These are phyloP conservation scores for Aelia acuminata DNA, from an alignment of 2,888 invertebrate genomes.

Conservation along the genomic window DNA sequence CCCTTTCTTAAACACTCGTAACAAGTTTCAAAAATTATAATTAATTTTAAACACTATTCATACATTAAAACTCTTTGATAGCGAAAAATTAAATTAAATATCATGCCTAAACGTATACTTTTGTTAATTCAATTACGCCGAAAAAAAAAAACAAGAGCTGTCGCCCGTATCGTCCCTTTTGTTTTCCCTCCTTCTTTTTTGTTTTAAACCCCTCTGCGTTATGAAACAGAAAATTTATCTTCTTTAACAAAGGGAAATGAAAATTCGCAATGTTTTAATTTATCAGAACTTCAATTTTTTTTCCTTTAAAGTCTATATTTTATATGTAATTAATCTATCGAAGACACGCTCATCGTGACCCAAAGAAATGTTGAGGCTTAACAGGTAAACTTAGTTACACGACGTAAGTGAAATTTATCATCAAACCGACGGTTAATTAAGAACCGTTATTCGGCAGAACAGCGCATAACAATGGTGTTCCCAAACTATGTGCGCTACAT, in stretches of 20 bases:
- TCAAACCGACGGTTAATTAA: slow-evolving; percentile 5
- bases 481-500: slow-evolving; percentile 4
- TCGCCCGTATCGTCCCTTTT: not conserved
- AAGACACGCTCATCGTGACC: not conserved
- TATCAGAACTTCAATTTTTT: not conserved
- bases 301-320: not conserved
- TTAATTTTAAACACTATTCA: not conserved
- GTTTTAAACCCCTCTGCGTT: not conserved
- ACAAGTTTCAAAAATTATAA: not conserved
- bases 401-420: slow-evolving; percentile 22
- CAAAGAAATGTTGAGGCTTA: not conserved
- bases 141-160: slow-evolving; percentile 15
- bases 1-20: no score
- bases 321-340: not conserved
- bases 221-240: slow-evolving; percentile 32
- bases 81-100: not conserved
- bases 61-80: not conserved
- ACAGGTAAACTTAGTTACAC: not conserved
- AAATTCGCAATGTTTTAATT: not conserved
- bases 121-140: slow-evolving; percentile 8
- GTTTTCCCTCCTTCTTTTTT: not conserved
- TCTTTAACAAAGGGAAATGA: not conserved
- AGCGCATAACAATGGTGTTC: slow-evolving; percentile 1
- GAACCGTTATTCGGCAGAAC: not conserved
- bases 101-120: not conserved